phyloP scores from a whole-genome alignment of 2,888 invertebrate species.

The Nomada fucata region DNA sequence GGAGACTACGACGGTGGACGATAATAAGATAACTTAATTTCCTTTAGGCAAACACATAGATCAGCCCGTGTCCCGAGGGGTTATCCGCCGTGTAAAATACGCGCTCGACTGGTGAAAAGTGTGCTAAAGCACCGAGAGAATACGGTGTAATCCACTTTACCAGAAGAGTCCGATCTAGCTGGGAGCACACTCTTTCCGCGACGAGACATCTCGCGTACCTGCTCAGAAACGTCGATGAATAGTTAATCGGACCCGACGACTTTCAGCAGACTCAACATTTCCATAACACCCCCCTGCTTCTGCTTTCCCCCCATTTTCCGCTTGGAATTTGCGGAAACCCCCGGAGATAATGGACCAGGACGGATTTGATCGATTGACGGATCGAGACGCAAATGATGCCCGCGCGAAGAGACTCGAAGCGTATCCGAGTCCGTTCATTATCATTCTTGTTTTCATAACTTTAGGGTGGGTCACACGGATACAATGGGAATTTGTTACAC shows the following conservation, averaged over 20 bases:
- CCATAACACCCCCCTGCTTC: slow-evolving; percentile 18
- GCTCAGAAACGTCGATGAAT: slow-evolving; percentile 35
- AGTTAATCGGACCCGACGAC: slow-evolving; percentile 41
- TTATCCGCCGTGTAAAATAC: slow-evolving; percentile 67
- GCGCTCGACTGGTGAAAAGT: slow-evolving; percentile 61
- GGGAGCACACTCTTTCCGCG: not conserved
- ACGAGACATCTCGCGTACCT: slow-evolving; percentile 16
- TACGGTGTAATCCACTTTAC: slow-evolving; percentile 68
- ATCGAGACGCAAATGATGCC: not conserved
- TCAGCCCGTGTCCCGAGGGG: slow-evolving; percentile 51
- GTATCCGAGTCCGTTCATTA: no score
- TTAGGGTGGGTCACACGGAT: no score
- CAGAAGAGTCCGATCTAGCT: slow-evolving; percentile 33
- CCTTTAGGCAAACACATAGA: slow-evolving; percentile 70
- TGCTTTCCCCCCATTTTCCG: no score
- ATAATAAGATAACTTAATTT: slow-evolving; percentile 74
- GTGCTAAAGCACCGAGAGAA: slow-evolving; percentile 43
- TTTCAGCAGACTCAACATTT: slow-evolving; percentile 29
- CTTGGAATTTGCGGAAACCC: not conserved
- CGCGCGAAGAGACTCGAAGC: no score
- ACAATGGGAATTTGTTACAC: no score
- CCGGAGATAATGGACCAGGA: not conserved
- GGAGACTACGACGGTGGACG: slow-evolving; percentile 47
- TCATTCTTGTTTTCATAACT: no score
- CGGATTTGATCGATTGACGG: not conserved